Conservation (phyloP, 2,888 invertebrate genomes). For the Hypercompe scribonia region DNA sequence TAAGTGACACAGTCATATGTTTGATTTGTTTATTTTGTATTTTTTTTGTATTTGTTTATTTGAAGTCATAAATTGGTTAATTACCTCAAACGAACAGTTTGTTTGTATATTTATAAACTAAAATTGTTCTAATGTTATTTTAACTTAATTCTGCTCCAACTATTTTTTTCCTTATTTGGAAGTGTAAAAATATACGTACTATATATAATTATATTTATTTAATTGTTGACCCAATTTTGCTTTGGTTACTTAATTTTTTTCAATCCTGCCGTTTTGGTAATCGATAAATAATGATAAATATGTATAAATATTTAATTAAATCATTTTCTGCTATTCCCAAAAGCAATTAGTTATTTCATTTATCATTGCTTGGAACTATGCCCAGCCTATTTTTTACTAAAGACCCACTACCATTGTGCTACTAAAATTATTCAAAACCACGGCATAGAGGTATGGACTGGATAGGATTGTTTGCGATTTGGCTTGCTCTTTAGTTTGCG, state of each 20-base stretch:
- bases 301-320: neutral
- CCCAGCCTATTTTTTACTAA: constrained; percentile 3
- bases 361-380: neutral
- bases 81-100: neutral
- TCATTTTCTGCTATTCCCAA: neutral
- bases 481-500: neutral
- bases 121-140: no score
- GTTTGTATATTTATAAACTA: no score
- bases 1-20: neutral
- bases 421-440: neutral
- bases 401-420: neutral
- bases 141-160: no score
- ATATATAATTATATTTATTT: no score
- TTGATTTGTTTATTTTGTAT: neutral
- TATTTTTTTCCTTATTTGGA: no score
- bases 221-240: neutral
- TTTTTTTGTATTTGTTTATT: neutral
- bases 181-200: no score
- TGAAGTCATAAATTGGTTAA: neutral
- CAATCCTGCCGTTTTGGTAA: no score
- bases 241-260: no score
- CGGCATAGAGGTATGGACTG: neutral
- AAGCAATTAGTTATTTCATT: neutral
- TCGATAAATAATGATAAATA: no score
- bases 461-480: neutral